These are phyloP conservation scores for Acronicta leporina DNA, from an alignment of 2,888 invertebrate genomes.

Conservation along the genomic window DNA sequence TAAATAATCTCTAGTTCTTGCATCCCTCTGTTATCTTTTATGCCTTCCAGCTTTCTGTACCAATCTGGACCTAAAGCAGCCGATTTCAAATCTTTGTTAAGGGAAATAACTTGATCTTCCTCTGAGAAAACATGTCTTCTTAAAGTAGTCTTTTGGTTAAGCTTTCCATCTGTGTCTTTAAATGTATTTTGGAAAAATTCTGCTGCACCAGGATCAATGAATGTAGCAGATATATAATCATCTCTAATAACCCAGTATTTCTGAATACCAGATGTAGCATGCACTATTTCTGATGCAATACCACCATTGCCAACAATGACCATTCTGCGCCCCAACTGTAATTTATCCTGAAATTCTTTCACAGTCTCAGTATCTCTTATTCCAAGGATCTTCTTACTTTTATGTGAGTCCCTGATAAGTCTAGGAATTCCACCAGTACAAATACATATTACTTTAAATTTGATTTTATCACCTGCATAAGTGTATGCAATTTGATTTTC, in stretches of 20 bases:
- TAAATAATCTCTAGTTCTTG: constrained; percentile 90
- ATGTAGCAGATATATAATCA: constrained; percentile 96
- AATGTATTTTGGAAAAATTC: constrained; percentile 94
- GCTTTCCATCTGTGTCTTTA: constrained; percentile 60
- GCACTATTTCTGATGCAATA: constrained; percentile 98
- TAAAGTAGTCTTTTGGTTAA: constrained; percentile 70
- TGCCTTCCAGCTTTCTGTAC: constrained; percentile 91
- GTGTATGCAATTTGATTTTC: constrained; percentile 88
- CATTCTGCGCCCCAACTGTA: constrained; percentile 92
- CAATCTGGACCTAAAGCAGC: constrained; percentile 99
- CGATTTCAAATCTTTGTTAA: constrained; percentile 90
- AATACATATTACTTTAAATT: constrained; percentile 95
- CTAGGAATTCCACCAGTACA: constrained; percentile 97
- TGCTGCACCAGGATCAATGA: constrained; percentile 98
- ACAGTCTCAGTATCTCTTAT: constrained; percentile 99
- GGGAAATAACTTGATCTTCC: constrained; percentile 78
- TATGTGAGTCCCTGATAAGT: constrained; percentile 90
- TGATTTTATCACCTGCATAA: constrained; percentile 85
- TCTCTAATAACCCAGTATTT: constrained; percentile 98
- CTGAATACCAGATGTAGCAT: constrained; percentile 95
- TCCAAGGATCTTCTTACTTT: constrained; percentile 92
- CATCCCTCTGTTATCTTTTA: constrained; percentile 87
- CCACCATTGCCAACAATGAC: constrained; percentile 99
- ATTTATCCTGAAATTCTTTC: constrained; percentile 91
- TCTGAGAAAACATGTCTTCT: constrained; percentile 92